Percentiles rank a stretch among this genome's conserved stretches.
Evolutionary conservation across 2,113 vertebrate species (phyloP).

Genomic region (Pithys albifrons): DNA sequence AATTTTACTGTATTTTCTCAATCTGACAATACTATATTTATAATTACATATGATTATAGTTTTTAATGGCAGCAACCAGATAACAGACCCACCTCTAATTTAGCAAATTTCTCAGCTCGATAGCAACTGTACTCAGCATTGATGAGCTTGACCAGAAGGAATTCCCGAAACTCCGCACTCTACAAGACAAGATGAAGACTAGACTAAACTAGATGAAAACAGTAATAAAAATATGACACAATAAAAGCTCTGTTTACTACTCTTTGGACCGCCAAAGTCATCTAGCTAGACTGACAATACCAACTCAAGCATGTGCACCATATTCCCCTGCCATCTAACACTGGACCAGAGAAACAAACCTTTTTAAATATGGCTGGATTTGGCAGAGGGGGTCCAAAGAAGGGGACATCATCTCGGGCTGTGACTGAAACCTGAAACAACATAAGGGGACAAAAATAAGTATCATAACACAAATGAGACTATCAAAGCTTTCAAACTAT

Average conservation of each 20-base stretch:
- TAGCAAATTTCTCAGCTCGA: slow-evolving; percentile 86
- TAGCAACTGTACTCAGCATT: slow-evolving; percentile 92
- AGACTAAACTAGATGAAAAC: background rate
- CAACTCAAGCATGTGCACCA: background rate
- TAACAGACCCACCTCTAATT: slow-evolving; percentile 79
- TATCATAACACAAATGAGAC: background rate
- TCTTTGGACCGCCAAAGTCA: background rate
- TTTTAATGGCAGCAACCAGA: background rate
- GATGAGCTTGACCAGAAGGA: slow-evolving; percentile 89
- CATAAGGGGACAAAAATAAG: background rate
- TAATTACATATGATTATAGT: background rate
- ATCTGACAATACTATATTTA: background rate
- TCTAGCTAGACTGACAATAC: background rate
- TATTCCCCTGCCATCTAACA: background rate
- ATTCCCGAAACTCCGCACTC: slow-evolving; percentile 83
- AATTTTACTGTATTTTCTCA: background rate
- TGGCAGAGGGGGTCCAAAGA: slow-evolving; percentile 70
- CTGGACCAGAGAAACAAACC: slow-evolving; percentile 43
- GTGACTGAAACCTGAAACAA: slow-evolving; percentile 73
- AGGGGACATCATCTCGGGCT: slow-evolving; percentile 73
- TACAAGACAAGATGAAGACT: slow-evolving; percentile 40
- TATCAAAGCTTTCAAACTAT: background rate
- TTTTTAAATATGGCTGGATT: slow-evolving; percentile 74
- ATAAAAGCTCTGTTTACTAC: background rate
- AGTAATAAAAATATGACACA: background rate